phyloP scores from a whole-genome alignment of 2,113 vertebrate species.

The Ailurus styani region DNA sequence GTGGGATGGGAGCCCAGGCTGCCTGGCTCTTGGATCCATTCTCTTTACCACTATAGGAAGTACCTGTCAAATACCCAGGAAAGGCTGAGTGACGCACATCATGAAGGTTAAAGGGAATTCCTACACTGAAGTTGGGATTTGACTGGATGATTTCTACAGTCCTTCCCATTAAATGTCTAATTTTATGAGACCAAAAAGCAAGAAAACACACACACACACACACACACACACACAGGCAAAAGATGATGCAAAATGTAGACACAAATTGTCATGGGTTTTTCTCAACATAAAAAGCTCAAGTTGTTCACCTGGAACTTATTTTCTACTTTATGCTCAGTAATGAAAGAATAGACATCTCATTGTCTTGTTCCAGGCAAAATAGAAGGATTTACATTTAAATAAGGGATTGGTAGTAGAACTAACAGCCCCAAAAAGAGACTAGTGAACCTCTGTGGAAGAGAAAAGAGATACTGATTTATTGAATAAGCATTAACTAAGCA shows the following conservation, averaged over 20 bases:
- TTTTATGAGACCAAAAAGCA: not conserved
- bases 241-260: not conserved
- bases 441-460: not conserved
- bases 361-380: not conserved
- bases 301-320: not conserved
- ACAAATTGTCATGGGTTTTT: not conserved
- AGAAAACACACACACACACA: not conserved
- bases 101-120: not conserved
- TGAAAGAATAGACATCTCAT: not conserved
- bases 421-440: not conserved
- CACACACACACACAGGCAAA: too few species aligned
- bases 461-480: not conserved
- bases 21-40: not conserved
- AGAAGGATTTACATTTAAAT: not conserved
- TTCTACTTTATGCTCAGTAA: not conserved
- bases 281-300: not conserved
- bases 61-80: not conserved
- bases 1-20: not conserved
- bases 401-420: not conserved
- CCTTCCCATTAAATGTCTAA: not conserved
- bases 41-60: not conserved
- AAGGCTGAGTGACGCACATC: rapidly evolving
- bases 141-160: not conserved
- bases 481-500: not conserved
- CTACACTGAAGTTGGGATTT: not conserved